A percentile compares a stretch with the other conserved stretches of the same genome.
Conservation (phyloP, 2,888 invertebrate genomes). For the Synanthedon myopaeformis region DNA sequence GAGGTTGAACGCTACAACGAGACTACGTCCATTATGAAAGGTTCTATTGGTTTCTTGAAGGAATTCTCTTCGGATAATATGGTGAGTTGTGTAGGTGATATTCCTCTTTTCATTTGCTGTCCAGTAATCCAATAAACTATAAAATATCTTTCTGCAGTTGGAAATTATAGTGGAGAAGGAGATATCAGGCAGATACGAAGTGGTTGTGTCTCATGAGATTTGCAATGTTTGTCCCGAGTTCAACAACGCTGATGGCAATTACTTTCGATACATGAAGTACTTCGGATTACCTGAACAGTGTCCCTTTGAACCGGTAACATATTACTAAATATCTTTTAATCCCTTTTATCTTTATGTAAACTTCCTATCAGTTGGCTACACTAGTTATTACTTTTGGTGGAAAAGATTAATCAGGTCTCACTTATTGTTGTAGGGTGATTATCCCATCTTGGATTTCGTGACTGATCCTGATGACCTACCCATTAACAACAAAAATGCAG, state of each 20-base stretch:
- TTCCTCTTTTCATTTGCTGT: no score
- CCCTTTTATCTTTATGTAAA: no score
- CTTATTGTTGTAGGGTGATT: conserved; percentile 21
- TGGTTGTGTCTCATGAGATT: conserved; percentile 25
- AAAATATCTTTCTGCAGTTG: conserved; percentile 17
- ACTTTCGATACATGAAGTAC: conserved; percentile 21
- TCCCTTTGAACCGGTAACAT: conserved; percentile 32
- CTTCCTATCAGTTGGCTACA: no score
- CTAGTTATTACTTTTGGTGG: no score
- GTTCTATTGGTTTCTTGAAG: conserved; percentile 19
- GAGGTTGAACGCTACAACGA: conserved; percentile 17
- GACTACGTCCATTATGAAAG: conserved; percentile 23
- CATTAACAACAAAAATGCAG: conserved; percentile 24
- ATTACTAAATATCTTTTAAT: no score
- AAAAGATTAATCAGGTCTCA: neutral
- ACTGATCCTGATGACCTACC: conserved; percentile 27
- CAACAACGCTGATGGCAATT: conserved; percentile 18
- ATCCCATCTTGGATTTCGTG: conserved; percentile 22
- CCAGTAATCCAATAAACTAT: neutral
- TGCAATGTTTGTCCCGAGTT: conserved; percentile 34
- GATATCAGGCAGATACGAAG: conserved; percentile 22
- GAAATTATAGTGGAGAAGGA: conserved; percentile 30
- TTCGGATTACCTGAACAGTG: conserved; percentile 30
- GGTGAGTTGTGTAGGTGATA: conserved; percentile 16
- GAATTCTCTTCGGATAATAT: conserved; percentile 16